These are phyloP conservation scores for Panagrolaimus sp. DNA, from an alignment of 1,140 invertebrate genomes.

Conservation along the genomic window DNA sequence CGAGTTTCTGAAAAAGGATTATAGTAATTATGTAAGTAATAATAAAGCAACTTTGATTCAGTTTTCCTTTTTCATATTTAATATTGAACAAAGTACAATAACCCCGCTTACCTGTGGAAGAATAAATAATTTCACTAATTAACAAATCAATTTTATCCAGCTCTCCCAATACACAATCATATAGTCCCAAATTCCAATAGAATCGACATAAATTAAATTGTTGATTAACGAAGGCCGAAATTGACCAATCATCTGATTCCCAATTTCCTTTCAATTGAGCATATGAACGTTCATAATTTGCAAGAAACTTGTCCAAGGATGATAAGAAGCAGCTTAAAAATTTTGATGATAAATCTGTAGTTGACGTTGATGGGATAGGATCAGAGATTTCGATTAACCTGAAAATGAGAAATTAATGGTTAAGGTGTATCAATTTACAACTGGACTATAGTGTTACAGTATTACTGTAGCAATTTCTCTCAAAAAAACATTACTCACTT, in stretches of 20 bases:
- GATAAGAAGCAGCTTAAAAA: conserved; percentile 16
- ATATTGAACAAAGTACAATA: too few relatives aligned
- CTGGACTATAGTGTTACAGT: too few relatives aligned
- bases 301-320: conserved; percentile 27
- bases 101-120: background rate
- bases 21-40: too few relatives aligned
- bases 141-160: conserved; percentile 23
- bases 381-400: conserved; percentile 25
- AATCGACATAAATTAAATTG: conserved; percentile 36
- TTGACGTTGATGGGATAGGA: conserved; percentile 23
- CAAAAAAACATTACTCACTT: conserved; percentile 24
- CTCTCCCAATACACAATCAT: conserved; percentile 34
- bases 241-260: conserved; percentile 16
- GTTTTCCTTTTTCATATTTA: too few relatives aligned
- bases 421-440: too few relatives aligned
- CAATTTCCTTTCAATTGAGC: background rate
- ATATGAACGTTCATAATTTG: conserved; percentile 14
- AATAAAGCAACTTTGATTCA: too few relatives aligned
- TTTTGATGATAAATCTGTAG: background rate
- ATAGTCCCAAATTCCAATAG: conserved; percentile 39
- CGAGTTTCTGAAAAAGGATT: conserved; percentile 12
- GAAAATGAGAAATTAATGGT: too few relatives aligned
- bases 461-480: too few relatives aligned
- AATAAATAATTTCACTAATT: background rate
- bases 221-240: conserved; percentile 26